Conservation (phyloP, 1,140 invertebrate genomes). For the Drosophila santomea region DNA sequence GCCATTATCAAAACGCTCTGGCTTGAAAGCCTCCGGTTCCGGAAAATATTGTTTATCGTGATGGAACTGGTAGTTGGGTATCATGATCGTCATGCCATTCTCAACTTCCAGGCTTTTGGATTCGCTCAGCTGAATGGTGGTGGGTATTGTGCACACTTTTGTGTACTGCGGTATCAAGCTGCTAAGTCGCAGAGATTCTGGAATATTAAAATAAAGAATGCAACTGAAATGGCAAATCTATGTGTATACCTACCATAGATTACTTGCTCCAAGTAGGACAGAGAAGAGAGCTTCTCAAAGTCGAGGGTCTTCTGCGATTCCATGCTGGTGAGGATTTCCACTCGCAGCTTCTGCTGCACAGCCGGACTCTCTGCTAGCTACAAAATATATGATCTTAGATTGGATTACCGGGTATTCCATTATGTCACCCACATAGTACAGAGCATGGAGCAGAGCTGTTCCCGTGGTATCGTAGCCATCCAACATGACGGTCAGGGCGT, state of each 20-base stretch:
- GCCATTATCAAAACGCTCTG: conserved; percentile 87
- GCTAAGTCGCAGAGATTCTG: conserved; percentile 74
- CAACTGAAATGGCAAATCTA: too few relatives aligned
- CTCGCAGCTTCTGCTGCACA: conserved; percentile 64
- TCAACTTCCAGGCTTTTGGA: conserved; percentile 45
- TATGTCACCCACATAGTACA: conserved; percentile 67
- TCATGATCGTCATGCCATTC: conserved; percentile 86
- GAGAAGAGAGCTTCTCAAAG: conserved; percentile 54
- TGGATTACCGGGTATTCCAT: neutral
- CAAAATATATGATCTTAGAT: neutral
- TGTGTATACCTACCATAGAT: conserved; percentile 57
- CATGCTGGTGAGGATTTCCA: conserved; percentile 67
- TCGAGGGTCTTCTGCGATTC: conserved; percentile 10
- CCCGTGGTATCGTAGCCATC: conserved; percentile 87
- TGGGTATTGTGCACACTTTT: conserved; percentile 67
- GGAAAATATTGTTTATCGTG: conserved; percentile 88
- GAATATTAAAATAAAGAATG: neutral
- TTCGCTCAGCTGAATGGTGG: conserved; percentile 48
- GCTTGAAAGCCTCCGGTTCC: conserved; percentile 89
- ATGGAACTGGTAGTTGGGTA: conserved; percentile 87
- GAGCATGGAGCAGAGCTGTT: conserved; percentile 60
- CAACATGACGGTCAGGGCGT: conserved; percentile 86
- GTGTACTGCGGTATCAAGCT: conserved; percentile 74
- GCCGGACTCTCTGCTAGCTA: conserved; percentile 59
- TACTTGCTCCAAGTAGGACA: conserved; percentile 77